Base-by-base conservation (phyloP, 2,888 invertebrate species). In the Laothoe populi region DNA sequence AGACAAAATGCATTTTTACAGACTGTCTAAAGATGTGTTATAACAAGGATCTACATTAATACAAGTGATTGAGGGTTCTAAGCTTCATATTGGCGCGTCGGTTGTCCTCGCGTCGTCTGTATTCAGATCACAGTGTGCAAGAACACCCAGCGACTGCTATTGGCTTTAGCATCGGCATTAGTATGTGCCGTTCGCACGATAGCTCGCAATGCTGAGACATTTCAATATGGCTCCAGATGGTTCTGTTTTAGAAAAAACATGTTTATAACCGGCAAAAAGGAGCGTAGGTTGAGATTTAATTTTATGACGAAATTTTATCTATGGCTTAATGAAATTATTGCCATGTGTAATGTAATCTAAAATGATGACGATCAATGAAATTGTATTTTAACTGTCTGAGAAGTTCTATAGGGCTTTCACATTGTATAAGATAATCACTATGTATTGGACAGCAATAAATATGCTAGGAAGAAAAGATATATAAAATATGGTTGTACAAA, bases 81-180 rank as follows among this genome's bases (percentile, higher is more conserved):
- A 11, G 35, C 4, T 11, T 48, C 4, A 3, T 11, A 71, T 74
- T 67, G 67, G 74, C 77, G 75, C 72, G 71, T 60, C 71, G 68
- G 59, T 35, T 64, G 66, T 64, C 59, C 66, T 65, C 66, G 68
- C 70, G 72, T 74, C 74, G 67, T 75, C 72, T 71, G 73, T 84
- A 88, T 88, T 86, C 88, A 63, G 72, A 65, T 81, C 89, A 83
- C 85, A 81, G 64, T 63, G 64, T 65, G 65, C 60, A 19, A 4
- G 53, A 48, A 35, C 35, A 53, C 24, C 21, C 31, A 31, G 19
- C 53, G 35, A 16, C 53, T 53, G 35, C 31, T 53, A 53, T 53
- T 53, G 35, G 19, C 53, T 31, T 53, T 53, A 19, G 19, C 35
- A 35, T 19, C 19, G 35, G 7, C 35, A 53, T 53, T 53, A 53